Conservation (phyloP, 2,113 vertebrate species). For the Cottus gobio region DNA sequence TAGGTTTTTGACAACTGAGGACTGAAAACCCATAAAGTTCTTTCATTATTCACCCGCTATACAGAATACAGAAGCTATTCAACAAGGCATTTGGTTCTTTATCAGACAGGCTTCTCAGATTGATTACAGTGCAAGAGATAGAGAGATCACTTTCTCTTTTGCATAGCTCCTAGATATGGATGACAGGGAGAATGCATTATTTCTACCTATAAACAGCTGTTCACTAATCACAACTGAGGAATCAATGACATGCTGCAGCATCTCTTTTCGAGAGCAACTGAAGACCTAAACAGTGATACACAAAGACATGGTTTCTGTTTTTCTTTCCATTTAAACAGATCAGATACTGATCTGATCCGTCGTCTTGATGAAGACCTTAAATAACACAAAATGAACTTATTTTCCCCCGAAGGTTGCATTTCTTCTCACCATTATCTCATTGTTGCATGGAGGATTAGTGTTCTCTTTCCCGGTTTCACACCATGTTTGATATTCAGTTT, state of each 20-base stretch:
- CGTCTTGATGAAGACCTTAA: background rate
- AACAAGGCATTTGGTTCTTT: conserved; percentile 6
- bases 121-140: conserved; percentile 11
- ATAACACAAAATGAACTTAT: background rate
- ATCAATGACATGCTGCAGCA: conserved; percentile 33
- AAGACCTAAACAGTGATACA: background rate
- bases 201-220: conserved; percentile 38
- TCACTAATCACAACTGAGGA: conserved; percentile 15
- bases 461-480: background rate
- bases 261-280: conserved; percentile 7
- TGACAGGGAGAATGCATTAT: conserved; percentile 37
- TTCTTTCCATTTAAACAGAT: background rate
- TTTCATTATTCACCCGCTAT: conserved; percentile 33
- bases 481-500: background rate
- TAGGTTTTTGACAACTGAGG: conserved; percentile 40
- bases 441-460: background rate
- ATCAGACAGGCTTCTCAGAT: conserved; percentile 5
- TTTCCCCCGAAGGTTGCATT: background rate
- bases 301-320: background rate
- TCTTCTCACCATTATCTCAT: background rate
- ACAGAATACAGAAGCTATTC: conserved; percentile 25
- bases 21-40: conserved; percentile 30
- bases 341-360: background rate
- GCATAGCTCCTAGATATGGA: conserved; percentile 17
- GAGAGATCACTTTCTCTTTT: conserved; percentile 11